These are phyloP conservation scores for Semibalanus balanoides DNA, from an alignment of 1,140 invertebrate species.

Conservation along the genomic window DNA sequence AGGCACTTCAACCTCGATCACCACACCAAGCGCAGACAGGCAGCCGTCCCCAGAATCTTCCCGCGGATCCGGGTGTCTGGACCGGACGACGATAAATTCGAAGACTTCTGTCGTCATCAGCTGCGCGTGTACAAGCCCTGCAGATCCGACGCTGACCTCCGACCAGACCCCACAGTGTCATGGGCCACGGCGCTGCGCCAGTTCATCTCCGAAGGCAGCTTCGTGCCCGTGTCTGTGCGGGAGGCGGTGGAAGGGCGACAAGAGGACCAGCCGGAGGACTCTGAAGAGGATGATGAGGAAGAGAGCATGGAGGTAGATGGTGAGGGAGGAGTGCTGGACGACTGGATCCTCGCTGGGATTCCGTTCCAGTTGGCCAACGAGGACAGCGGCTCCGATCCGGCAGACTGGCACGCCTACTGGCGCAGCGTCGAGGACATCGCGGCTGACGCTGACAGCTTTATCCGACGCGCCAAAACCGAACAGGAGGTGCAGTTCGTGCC, in stretches of 20 bases:
- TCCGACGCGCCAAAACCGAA: background rate
- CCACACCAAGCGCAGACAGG: background rate
- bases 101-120: background rate
- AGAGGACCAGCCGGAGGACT: background rate
- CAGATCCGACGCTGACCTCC: background rate
- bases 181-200: background rate
- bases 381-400: background rate
- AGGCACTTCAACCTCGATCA: background rate
- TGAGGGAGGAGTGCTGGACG: background rate
- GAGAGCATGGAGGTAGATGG: background rate
- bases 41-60: background rate
- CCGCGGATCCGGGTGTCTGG: background rate
- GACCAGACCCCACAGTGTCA: background rate
- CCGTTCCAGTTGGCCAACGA: background rate
- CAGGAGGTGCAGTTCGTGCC: background rate
- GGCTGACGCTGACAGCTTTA: background rate
- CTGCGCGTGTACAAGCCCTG: background rate
- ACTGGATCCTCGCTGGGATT: background rate
- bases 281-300: background rate
- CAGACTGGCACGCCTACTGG: background rate
- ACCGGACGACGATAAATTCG: background rate
- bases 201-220: background rate
- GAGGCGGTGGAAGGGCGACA: background rate
- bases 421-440: background rate
- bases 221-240: background rate